A percentile compares a stretch with the other conserved stretches of the same genome.
Evolutionary conservation across 1,140 invertebrate genomes (phyloP).

Genomic region (Pogonomyrmex californicus): DNA sequence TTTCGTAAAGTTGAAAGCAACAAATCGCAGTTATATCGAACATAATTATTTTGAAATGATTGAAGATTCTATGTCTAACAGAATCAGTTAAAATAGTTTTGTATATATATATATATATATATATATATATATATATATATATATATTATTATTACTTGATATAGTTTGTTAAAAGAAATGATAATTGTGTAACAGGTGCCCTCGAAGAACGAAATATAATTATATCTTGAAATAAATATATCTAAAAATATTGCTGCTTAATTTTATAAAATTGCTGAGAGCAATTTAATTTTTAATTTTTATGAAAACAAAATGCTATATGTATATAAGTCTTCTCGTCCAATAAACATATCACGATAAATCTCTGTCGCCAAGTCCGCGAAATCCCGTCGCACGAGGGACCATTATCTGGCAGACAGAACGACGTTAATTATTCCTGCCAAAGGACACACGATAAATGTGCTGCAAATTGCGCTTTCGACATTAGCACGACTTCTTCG

Average conservation of each 20-base stretch:
- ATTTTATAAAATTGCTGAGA: background rate
- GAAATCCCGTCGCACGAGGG: constrained; percentile 58
- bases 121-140: too few species aligned
- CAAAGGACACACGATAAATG: constrained; percentile 48
- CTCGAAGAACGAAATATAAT: background rate
- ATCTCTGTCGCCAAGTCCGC: constrained; percentile 55
- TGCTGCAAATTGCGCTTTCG: constrained; percentile 16
- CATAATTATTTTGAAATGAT: background rate
- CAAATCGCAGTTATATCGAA: background rate
- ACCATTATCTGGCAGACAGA: constrained; percentile 52
- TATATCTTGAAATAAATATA: background rate
- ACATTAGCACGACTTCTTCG: background rate
- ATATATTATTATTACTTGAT: background rate
- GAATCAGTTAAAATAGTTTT: background rate
- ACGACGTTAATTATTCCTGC: constrained; percentile 69
- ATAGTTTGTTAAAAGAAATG: background rate
- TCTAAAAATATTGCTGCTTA: background rate
- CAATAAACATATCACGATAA: constrained; percentile 66
- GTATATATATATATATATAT: too few species aligned
- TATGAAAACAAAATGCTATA: background rate
- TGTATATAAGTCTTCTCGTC: constrained; percentile 30
- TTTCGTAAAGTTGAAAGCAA: background rate
- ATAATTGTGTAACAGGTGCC: background rate
- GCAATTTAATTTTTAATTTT: constrained; percentile 1
- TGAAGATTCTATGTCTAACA: background rate